Conservation (phyloP, 2,113 vertebrate genomes). For the Epinephelus fuscoguttatus region DNA sequence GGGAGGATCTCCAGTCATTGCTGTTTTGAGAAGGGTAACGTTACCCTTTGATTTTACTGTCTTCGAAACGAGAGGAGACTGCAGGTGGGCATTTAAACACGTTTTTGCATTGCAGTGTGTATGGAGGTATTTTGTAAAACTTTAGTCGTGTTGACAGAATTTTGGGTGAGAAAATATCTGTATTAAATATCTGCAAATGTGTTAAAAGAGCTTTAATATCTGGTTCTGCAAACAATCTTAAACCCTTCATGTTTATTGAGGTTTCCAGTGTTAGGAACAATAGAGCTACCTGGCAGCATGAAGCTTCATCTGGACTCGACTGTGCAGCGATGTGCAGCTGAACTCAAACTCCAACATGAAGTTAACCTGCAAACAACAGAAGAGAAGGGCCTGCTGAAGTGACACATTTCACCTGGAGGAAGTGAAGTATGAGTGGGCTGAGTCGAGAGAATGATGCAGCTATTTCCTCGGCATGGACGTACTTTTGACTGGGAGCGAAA, state of each 20-base stretch:
- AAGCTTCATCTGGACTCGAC: slow-evolving; percentile 86
- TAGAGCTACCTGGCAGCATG: slow-evolving; percentile 86
- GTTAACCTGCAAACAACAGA: slow-evolving; percentile 84
- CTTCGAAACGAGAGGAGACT: too few relatives aligned
- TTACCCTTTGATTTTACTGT: too few relatives aligned
- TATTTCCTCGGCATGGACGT: background rate
- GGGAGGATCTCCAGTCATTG: too few relatives aligned
- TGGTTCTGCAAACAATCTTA: background rate
- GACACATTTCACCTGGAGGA: slow-evolving; percentile 35
- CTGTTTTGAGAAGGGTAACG: too few relatives aligned
- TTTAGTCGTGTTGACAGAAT: too few relatives aligned
- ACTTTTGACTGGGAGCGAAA: slow-evolving; percentile 92
- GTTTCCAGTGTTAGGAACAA: background rate
- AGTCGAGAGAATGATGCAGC: slow-evolving; percentile 8
- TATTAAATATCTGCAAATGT: too few relatives aligned
- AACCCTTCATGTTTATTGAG: background rate
- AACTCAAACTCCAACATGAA: slow-evolving; percentile 94
- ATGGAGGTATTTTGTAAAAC: too few relatives aligned
- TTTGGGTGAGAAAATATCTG: too few relatives aligned
- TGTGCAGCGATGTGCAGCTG: slow-evolving; percentile 90
- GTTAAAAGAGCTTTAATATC: background rate
- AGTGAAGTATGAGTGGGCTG: slow-evolving; percentile 39
- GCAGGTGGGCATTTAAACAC: too few relatives aligned
- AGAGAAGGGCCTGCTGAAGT: slow-evolving; percentile 13
- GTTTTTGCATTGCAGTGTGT: too few relatives aligned